Evolutionary conservation across 2,888 invertebrate species (phyloP), one percentile per base, ranked within the genome.

Genomic region (Arctia plantaginis): DNA sequence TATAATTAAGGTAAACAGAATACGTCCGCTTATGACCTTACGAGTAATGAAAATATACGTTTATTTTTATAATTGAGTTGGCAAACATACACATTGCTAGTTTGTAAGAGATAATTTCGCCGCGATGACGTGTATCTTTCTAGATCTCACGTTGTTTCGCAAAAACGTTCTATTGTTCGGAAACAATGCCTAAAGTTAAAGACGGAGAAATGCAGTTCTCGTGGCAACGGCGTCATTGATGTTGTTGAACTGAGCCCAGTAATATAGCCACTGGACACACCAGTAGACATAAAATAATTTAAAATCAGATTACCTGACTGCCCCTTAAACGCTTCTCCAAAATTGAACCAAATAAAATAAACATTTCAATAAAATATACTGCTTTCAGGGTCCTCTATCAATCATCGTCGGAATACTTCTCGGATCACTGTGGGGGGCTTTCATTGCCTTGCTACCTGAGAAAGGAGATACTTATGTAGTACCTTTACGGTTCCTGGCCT

Each of bases 371-470:
- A 13, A 66, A 44, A 44, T 13, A 44, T 68, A 27, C 67, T 79
- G 68, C 72, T 90, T 92, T 80, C 86, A 95, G 95, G 95, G 98
- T 6, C 98, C 98, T 0, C 89, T 98, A 44, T 97, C 98, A 27
- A 96, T 98, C 76, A 74, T 97, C 30, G 97, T 96, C 33, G 98
- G 98, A 1, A 94, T 98, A 30, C 95, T 96, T 20, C 96, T 97
- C 84, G 98, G 98, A 15, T 91, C 97, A 10, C 80, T 97, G 4
- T 97, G 97, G 97, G 98, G 98, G 4, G 91, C 96, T 30, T 93
- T 98, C 66, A 94, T 97, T 30, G 97, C 97, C 90, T 96, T 97
- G 81, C 94, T 98, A 68, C 98, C 98, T 1, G 97, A 98, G 88
- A 96, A 96, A 86, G 96, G 96, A 73, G 97, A 97, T 85, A 96